These are phyloP conservation scores for Drosophila orena DNA, from an alignment of 1,140 invertebrate genomes.

Conservation along the genomic window DNA sequence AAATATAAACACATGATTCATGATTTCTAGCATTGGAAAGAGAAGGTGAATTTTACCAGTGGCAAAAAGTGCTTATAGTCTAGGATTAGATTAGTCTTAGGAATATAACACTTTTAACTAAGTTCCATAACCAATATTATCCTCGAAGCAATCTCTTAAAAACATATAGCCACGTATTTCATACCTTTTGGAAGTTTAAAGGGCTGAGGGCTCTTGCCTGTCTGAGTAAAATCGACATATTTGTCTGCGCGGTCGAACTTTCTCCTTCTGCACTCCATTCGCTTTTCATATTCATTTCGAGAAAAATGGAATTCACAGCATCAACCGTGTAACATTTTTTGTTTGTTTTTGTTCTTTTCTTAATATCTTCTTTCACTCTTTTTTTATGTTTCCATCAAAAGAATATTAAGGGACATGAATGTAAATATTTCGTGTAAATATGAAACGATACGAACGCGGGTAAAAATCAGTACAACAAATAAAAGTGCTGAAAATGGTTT, in stretches of 20 bases:
- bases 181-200: background rate
- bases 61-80: too few species aligned
- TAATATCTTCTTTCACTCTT: slow-evolving; percentile 1
- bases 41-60: background rate
- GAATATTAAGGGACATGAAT: slow-evolving; percentile 37
- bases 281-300: slow-evolving; percentile 8
- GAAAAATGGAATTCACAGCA: slow-evolving; percentile 10
- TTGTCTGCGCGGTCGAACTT: background rate
- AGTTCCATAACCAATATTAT: too few species aligned
- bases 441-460: slow-evolving; percentile 1
- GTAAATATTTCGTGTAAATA: slow-evolving; percentile 41
- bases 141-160: background rate
- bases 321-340: slow-evolving; percentile 16
- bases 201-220: slow-evolving; percentile 2
- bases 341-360: slow-evolving; percentile 1
- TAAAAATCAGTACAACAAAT: background rate
- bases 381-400: slow-evolving; percentile 18
- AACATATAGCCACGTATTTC: too few species aligned
- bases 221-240: slow-evolving; percentile 9
- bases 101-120: too few species aligned
- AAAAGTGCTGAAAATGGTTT: background rate
- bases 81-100: background rate
- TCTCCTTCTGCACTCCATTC: background rate
- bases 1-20: slow-evolving; percentile 64
- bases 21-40: slow-evolving; percentile 51